Evolutionary conservation across 1,140 invertebrate species (phyloP), one percentile per base, ranked within the genome.

Genomic region (Heliconius himera): DNA sequence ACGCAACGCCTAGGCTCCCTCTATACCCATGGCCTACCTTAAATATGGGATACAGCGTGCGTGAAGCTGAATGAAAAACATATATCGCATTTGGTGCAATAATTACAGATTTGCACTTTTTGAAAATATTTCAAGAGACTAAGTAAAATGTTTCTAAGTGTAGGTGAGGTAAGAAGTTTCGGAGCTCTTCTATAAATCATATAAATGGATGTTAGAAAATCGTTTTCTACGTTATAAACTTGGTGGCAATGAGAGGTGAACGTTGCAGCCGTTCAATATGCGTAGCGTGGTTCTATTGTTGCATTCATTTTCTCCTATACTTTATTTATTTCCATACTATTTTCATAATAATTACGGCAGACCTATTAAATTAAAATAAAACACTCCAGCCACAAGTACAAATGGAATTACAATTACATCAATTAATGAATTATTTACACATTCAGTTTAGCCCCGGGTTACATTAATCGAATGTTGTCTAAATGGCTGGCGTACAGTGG

Each of bases 131-230:
- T 26, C 1, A 26, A 26, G 26, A 26, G 26, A 26, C 1, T 46
- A 46, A 3, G 49, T 8, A 51, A 20, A 51, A 51, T 22, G 2
- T 22, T 56, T 22, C 41, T 56, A 56, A 56, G 20, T 9, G 22
- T 22, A 56, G 54, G 54, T 22, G n/a, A 56, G 20, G 54, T 56
- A 56, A 22, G 54, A 56, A 22, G 54, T 89, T 89, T 86, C 77
- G 83, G 54, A n/a, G 81, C 85, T 82, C 81, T 91, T 88, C 89
- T 87, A 91, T 90, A 91, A 90, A 90, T 90, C 86, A 56, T 87
- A 84, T 87, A 77, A 89, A 87, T 85, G 84, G 87, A 86, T 90
- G 90, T 89, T 90, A 88, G 90, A 89, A 92, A 91, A 92, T 92
- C 90, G 90, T 90, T 89, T 85, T 11, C 54, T 56, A 83, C 85